Conservation (phyloP, 2,888 invertebrate genomes). For the Monopis laevigella region DNA sequence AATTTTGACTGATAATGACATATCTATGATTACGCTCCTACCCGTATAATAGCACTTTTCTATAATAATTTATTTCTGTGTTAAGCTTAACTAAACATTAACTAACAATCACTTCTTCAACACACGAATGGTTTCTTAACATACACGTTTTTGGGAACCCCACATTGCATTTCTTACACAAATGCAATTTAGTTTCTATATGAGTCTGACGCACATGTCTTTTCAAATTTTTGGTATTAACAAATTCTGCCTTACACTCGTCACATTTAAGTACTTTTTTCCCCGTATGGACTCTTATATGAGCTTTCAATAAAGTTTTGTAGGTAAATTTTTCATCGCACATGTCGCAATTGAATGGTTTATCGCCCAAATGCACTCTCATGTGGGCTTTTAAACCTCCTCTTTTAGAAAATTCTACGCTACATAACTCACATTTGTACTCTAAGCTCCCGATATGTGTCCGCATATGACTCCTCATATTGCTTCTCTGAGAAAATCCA, state of each 20-base stretch:
- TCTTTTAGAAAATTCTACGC: neutral
- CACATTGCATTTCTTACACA: slow-evolving; percentile 1
- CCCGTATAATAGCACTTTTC: too few species aligned
- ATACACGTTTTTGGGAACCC: neutral
- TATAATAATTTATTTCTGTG: too few species aligned
- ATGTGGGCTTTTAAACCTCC: neutral
- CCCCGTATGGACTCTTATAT: neutral
- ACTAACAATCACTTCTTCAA: too few species aligned
- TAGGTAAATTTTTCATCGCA: neutral
- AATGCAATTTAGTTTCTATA: neutral
- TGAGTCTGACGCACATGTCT: neutral
- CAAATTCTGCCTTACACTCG: neutral
- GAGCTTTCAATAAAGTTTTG: neutral
- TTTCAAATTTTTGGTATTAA: neutral
- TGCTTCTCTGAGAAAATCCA: neutral
- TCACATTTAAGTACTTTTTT: slow-evolving; percentile 1
- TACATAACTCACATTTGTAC: neutral
- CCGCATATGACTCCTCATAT: slow-evolving; percentile 6
- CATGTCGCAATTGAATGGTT: neutral
- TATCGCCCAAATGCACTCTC: slow-evolving; percentile 4
- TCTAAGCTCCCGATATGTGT: neutral
- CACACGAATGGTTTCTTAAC: neutral
- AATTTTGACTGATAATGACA: too few species aligned
- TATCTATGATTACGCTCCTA: too few species aligned
- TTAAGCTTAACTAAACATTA: too few species aligned